These are phyloP conservation scores for Pachycephala philippinensis DNA, from an alignment of 2,113 vertebrate genomes.

Conservation along the genomic window DNA sequence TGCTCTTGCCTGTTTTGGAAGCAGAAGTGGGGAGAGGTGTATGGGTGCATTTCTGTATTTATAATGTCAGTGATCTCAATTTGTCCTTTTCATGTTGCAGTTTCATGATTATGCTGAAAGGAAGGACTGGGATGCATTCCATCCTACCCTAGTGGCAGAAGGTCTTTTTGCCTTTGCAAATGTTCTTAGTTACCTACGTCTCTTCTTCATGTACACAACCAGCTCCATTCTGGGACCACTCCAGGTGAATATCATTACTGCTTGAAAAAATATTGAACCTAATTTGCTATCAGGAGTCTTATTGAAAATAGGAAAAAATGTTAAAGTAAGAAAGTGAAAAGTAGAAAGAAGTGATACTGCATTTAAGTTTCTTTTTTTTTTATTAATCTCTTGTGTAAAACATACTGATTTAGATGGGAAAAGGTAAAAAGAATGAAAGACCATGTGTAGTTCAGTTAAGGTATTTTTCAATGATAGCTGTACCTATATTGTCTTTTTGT, in stretches of 20 bases:
- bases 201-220: constrained; percentile 99
- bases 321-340: background rate
- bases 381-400: background rate
- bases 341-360: background rate
- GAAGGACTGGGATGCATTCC: constrained; percentile 97
- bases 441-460: background rate
- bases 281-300: background rate
- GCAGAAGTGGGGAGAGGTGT: background rate
- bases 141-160: constrained; percentile 95
- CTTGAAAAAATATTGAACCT: background rate
- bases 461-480: background rate
- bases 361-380: background rate
- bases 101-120: constrained; percentile 82
- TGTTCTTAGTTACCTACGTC: constrained; percentile 93
- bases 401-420: background rate
- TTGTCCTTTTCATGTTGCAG: constrained; percentile 67
- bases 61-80: background rate
- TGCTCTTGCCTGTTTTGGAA: background rate
- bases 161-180: constrained; percentile 98
- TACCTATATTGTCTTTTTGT: background rate
- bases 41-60: background rate
- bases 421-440: background rate
- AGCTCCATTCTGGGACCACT: constrained; percentile 96
- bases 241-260: constrained; percentile 77
- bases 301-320: background rate